Evolutionary conservation across 2,797 vertebrate genomes (phyloP).

Genomic region (Gastrophryne carolinensis): DNA sequence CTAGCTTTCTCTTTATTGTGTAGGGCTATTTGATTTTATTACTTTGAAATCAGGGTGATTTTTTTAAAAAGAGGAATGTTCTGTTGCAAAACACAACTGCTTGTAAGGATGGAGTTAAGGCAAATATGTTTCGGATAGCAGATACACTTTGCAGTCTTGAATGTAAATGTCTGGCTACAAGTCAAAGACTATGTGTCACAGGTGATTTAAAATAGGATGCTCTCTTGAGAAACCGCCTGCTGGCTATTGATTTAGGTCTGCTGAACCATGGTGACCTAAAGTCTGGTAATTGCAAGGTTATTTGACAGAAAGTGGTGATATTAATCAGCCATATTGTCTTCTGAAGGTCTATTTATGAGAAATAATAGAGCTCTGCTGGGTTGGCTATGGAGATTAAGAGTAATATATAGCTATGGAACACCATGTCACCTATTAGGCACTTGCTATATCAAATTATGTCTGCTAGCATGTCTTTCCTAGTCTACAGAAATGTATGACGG

Average conservation of each 20-base stretch:
- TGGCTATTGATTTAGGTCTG: slow-evolving; percentile 24
- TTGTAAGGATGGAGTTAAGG: not conserved
- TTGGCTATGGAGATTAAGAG: slow-evolving; percentile 15
- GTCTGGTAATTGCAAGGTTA: slow-evolving; percentile 26
- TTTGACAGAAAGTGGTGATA: slow-evolving; percentile 15
- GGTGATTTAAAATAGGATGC: slow-evolving; percentile 19
- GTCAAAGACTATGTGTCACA: slow-evolving; percentile 10
- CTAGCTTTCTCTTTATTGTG: not conserved
- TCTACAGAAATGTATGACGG: not conserved
- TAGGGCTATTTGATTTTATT: not conserved
- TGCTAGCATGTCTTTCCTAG: not conserved
- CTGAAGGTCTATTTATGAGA: not conserved
- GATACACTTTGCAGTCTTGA: not conserved
- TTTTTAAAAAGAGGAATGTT: not conserved
- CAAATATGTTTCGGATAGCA: not conserved
- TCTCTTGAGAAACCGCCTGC: slow-evolving; percentile 6
- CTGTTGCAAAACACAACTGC: not conserved
- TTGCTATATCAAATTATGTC: not conserved
- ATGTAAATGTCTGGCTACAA: not conserved
- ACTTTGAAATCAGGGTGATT: not conserved
- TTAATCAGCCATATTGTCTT: slow-evolving; percentile 37
- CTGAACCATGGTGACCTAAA: slow-evolving; percentile 20
- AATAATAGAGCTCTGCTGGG: not conserved
- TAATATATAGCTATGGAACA: not conserved
- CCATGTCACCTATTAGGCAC: not conserved